Base-by-base conservation (phyloP, 2,888 invertebrate genomes). In the Oxystoma pomonae region DNA sequence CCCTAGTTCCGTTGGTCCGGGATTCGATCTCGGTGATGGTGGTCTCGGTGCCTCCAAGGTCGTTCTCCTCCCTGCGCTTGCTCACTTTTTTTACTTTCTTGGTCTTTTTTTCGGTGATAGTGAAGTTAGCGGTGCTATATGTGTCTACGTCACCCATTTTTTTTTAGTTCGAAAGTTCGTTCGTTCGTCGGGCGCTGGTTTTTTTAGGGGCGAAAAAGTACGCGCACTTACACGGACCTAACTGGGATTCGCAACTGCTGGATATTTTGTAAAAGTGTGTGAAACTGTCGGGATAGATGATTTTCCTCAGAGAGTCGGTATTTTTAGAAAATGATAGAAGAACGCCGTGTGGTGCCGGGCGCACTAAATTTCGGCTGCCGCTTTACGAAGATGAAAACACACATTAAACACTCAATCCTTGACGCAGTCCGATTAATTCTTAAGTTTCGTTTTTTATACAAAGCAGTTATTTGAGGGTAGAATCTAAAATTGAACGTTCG, bases 21-120 rank as follows among this genome's bases (percentile, higher is more conserved):
- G 83, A 85, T 81, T 87, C 87, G 80, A 91, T 81, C 83, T 92
- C 92, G 75, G 90, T 91, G 82, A 92, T 90, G 82, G 90, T 88
- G 80, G 92, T 88, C 81, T 92, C 92, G 73, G 83, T 82, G 70
- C 82, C 82, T 76, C 87, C 86, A 77, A 87, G 87, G 79, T 87
- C 87, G 69, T 86, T 86, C 82, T 91, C 90, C 81, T 91, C 88
- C 75, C 90, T 89, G 77, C 90, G 89, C 78, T 89, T 87, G 74
- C 90, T 88, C 85, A 94, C 94, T 86, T 94, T 94, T 83, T 92
- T 91, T 85, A 94, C 94, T 82, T 92, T 92, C 80, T 92, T 88
- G 83, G 93, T 90, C 82, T 88, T 88, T 80, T 88, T 91, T 77
- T 92, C 91, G 80, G 92, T 91, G 79, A 91, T 88, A 79, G 91